These are phyloP conservation scores for Channa maculata DNA, from an alignment of 2,113 vertebrate species.

Conservation along the genomic window DNA sequence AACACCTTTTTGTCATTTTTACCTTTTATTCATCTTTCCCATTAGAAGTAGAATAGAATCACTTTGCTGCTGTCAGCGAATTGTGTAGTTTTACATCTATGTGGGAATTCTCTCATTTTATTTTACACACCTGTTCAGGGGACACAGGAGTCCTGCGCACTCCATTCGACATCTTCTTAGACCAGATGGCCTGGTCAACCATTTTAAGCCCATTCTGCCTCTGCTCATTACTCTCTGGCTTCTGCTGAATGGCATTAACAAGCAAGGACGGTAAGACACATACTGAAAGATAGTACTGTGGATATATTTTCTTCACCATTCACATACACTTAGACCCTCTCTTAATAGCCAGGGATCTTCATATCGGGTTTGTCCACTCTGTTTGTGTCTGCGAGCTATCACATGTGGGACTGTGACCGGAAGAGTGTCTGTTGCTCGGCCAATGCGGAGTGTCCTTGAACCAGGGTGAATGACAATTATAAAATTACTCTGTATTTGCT, in stretches of 20 bases:
- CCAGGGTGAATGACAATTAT: conserved; percentile 95
- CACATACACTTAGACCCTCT: conserved; percentile 92
- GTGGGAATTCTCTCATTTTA: not conserved
- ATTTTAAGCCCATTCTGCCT: conserved; percentile 99
- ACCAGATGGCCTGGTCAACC: conserved; percentile 99
- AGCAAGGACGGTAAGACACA: not conserved
- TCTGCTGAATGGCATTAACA: conserved; percentile 78
- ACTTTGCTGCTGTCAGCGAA: not conserved
- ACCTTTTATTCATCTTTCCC: not conserved
- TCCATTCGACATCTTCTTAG: conserved; percentile 99
- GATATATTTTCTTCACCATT: too few species aligned
- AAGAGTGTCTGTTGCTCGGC: conserved; percentile 93
- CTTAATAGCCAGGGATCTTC: conserved; percentile 91
- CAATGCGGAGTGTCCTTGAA: conserved; percentile 90
- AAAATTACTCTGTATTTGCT: conserved; percentile 98
- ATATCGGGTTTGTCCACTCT: conserved; percentile 86
- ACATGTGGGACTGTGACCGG: conserved; percentile 90
- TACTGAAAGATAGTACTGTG: not conserved
- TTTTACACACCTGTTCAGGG: conserved; percentile 93
- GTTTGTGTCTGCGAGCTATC: conserved; percentile 92
- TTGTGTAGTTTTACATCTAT: not conserved
- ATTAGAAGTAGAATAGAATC: not conserved
- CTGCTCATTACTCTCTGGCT: conserved; percentile 96
- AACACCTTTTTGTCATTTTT: not conserved
- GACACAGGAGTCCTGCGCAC: conserved; percentile 93